A percentile compares a stretch with the other conserved stretches of the same genome.
These are phyloP conservation scores for Gallirallus australis DNA, from an alignment of 2,797 vertebrate genomes.

Conservation along the genomic window DNA sequence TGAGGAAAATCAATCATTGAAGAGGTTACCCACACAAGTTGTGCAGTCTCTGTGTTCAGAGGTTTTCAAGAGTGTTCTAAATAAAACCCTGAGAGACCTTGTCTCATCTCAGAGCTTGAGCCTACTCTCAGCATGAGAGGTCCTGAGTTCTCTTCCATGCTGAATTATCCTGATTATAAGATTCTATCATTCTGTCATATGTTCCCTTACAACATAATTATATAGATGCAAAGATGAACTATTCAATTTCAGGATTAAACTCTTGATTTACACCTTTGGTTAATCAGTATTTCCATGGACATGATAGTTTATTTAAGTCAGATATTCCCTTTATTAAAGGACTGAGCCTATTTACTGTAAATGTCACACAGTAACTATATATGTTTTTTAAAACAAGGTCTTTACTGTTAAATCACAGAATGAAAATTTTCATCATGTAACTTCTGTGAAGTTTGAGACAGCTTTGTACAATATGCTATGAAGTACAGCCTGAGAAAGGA, in stretches of 20 bases:
- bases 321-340: not conserved
- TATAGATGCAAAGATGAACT: not conserved
- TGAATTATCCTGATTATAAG: not conserved
- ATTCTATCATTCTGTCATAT: not conserved
- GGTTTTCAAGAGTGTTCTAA: not conserved
- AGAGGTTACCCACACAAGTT: not conserved
- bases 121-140: not conserved
- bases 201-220: not conserved
- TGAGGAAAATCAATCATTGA: no score
- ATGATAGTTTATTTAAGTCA: not conserved
- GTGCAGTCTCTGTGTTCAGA: not conserved
- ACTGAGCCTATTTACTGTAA: not conserved
- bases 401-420: not conserved
- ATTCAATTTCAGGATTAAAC: not conserved
- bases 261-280: not conserved
- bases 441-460: not conserved
- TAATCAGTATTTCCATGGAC: not conserved
- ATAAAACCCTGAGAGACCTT: not conserved
- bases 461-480: not conserved
- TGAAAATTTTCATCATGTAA: not conserved
- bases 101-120: not conserved
- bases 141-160: not conserved
- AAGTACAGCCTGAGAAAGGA: not conserved
- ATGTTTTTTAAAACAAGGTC: not conserved
- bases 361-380: not conserved